Conservation (phyloP, 2,113 vertebrate species). For the Heteronetta atricapilla region DNA sequence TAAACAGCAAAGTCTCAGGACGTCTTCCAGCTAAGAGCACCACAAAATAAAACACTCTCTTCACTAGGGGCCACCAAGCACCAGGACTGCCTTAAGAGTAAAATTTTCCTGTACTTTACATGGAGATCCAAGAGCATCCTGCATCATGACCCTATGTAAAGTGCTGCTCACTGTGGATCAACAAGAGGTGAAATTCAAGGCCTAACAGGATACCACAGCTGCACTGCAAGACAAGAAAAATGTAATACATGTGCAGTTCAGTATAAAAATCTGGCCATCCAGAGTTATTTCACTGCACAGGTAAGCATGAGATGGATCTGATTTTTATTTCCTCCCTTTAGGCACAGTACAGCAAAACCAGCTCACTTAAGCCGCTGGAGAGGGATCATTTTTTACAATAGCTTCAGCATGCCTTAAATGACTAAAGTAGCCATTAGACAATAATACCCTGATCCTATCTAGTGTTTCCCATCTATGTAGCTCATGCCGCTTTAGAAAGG, state of each 20-base stretch:
- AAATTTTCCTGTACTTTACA: background rate
- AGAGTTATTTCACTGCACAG: background rate
- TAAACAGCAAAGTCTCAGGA: background rate
- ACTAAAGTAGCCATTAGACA: background rate
- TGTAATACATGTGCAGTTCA: background rate
- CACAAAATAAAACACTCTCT: background rate
- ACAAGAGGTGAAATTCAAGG: background rate
- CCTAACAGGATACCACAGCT: background rate
- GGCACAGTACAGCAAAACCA: background rate
- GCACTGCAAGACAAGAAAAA: background rate
- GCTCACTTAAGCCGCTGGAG: background rate
- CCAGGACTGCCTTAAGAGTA: background rate
- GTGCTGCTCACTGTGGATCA: background rate
- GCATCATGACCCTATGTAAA: background rate
- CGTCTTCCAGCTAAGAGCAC: background rate
- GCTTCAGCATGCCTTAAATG: background rate
- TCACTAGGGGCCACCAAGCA: background rate
- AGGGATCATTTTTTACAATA: background rate
- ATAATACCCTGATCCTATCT: background rate
- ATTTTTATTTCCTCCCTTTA: background rate
- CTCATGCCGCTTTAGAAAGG: background rate
- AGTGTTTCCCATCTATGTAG: background rate
- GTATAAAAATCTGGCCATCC: background rate
- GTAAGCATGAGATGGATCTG: background rate
- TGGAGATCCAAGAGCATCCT: background rate